Conservation (phyloP, 2,888 invertebrate genomes). For the Tetropium fuscum region DNA sequence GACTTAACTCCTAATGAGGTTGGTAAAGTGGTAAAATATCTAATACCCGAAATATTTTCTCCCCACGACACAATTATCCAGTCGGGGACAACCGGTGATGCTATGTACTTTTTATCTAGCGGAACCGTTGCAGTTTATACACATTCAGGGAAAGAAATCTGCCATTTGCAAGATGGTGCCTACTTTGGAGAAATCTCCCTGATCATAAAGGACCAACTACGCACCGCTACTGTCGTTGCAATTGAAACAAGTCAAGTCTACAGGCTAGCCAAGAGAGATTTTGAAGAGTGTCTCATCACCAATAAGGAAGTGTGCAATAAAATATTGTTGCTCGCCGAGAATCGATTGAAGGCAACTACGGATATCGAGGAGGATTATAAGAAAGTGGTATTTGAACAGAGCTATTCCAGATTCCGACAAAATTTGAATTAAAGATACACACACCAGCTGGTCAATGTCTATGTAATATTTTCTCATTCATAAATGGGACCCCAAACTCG, state of each 20-base stretch:
- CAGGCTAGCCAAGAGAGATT: slow-evolving; percentile 69
- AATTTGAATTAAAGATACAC: too few species aligned
- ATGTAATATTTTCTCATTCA: too few species aligned
- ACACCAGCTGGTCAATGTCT: too few species aligned
- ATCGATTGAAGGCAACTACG: slow-evolving; percentile 52
- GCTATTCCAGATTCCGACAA: too few species aligned
- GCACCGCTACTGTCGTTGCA: slow-evolving; percentile 71
- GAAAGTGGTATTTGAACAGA: too few species aligned
- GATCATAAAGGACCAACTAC: slow-evolving; percentile 68
- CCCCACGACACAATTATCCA: slow-evolving; percentile 72
- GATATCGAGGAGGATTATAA: slow-evolving; percentile 41
- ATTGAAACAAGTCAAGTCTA: slow-evolving; percentile 73
- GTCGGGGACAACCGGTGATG: slow-evolving; percentile 71
- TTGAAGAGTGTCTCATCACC: slow-evolving; percentile 57
- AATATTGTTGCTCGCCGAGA: slow-evolving; percentile 35
- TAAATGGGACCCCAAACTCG: too few species aligned
- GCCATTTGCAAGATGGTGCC: slow-evolving; percentile 65
- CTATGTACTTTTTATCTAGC: slow-evolving; percentile 74
- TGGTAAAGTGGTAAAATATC: slow-evolving; percentile 67
- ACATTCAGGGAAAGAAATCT: slow-evolving; percentile 4
- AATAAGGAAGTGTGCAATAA: slow-evolving; percentile 31
- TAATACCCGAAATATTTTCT: slow-evolving; percentile 71
- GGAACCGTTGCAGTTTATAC: slow-evolving; percentile 67
- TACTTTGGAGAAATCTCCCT: slow-evolving; percentile 74
- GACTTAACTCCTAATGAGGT: slow-evolving; percentile 66